Percentiles rank a stretch among this genome's conserved stretches.
Evolutionary conservation across 2,797 vertebrate genomes (phyloP).

Genomic region (Scarus forsteni): DNA sequence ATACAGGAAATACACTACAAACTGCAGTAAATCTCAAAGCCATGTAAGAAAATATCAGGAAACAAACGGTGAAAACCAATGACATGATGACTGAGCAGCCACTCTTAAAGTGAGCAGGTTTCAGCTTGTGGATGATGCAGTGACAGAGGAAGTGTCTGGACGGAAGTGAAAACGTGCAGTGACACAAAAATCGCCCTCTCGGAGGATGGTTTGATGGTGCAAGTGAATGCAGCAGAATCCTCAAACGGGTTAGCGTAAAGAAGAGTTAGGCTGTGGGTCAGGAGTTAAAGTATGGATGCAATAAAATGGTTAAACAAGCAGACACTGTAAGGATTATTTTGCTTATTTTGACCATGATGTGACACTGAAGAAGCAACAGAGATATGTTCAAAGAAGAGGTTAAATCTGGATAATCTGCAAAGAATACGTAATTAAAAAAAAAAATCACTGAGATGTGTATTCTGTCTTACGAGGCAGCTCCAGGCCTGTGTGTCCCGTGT

Average conservation of each 20-base stretch:
- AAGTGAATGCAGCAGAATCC: constrained; percentile 53
- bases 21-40: constrained; percentile 15
- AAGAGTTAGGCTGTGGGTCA: constrained; percentile 16
- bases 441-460: constrained; percentile 3
- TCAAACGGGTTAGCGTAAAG: constrained; percentile 33
- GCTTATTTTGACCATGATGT: constrained; percentile 6
- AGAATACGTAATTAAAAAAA: neutral
- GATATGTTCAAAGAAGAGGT: constrained; percentile 1
- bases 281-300: constrained; percentile 11
- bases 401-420: constrained; percentile 9
- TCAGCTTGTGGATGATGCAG: constrained; percentile 55
- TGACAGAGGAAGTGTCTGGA: constrained; percentile 48
- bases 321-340: neutral
- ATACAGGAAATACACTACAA: constrained; percentile 24
- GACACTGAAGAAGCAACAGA: neutral
- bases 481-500: constrained; percentile 92
- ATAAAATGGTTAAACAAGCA: constrained; percentile 17
- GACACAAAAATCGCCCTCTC: constrained; percentile 47
- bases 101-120: constrained; percentile 41
- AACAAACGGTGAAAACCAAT: constrained; percentile 9
- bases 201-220: constrained; percentile 55
- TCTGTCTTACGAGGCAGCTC: constrained; percentile 93
- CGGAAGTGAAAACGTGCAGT: constrained; percentile 61
- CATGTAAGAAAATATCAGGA: constrained; percentile 17
- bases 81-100: constrained; percentile 27